phyloP scores from a whole-genome alignment of 2,888 invertebrate species.

The Hololepta plana region DNA sequence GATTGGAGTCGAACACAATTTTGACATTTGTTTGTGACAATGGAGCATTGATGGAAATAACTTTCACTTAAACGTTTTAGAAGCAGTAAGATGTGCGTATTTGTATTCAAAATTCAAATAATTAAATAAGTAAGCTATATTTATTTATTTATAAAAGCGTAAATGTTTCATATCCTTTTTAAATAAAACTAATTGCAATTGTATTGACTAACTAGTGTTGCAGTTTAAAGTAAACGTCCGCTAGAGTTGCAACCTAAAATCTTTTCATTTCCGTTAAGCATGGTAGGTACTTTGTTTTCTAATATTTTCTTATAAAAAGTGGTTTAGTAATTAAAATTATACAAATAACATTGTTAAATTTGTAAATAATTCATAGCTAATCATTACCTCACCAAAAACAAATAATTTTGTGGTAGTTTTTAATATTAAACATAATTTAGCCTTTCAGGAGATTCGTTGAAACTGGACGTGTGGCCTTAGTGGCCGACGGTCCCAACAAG shows the following conservation, averaged over 20 bases:
- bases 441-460: slow-evolving; percentile 89
- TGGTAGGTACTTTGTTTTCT: slow-evolving; percentile 12
- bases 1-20: too few relatives aligned
- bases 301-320: slow-evolving; percentile 4
- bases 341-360: slow-evolving; percentile 2
- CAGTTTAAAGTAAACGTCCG: neutral
- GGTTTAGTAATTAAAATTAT: neutral
- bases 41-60: too few relatives aligned
- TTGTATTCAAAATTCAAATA: too few relatives aligned
- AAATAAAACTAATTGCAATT: too few relatives aligned
- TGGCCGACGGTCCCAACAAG: slow-evolving; percentile 75
- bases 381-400: too few relatives aligned
- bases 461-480: slow-evolving; percentile 91
- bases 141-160: too few relatives aligned
- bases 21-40: too few relatives aligned
- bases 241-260: slow-evolving; percentile 3
- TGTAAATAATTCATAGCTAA: slow-evolving; percentile 1
- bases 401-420: slow-evolving; percentile 3
- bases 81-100: too few relatives aligned
- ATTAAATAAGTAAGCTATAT: too few relatives aligned
- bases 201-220: too few relatives aligned
- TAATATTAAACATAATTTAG: slow-evolving; percentile 18
- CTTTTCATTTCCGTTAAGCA: slow-evolving; percentile 12
- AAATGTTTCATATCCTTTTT: too few relatives aligned
- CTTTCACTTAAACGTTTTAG: too few relatives aligned